Percentiles rank a stretch among this genome's conserved stretches.
Evolutionary conservation across 53 echinoderm and acorn worm genomes (phyloP).

Genomic region (Luidia sarsii): DNA sequence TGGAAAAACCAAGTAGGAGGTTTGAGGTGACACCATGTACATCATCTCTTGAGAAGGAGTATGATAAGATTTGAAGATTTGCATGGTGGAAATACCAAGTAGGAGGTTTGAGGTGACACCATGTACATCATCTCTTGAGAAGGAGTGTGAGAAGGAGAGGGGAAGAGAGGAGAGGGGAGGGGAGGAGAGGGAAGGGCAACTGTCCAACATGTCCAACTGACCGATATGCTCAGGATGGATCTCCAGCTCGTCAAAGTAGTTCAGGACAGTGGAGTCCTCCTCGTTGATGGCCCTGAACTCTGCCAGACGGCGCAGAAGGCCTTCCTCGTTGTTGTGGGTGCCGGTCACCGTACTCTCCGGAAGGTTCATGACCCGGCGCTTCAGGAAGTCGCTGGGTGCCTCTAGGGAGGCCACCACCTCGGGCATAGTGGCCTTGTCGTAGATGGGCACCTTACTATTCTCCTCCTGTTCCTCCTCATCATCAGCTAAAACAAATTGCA

Average conservation of each 20-base stretch:
- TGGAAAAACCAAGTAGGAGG: too few relatives aligned
- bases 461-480: conserved; percentile 98
- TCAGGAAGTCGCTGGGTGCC: conserved; percentile 86
- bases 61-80: too few relatives aligned
- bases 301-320: conserved; percentile 71
- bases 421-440: conserved; percentile 90
- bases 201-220: too few relatives aligned
- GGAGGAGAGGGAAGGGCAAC: too few relatives aligned
- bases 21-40: too few relatives aligned
- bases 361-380: conserved; percentile 95
- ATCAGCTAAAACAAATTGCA: conserved; percentile 70
- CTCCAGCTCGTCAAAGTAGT: conserved; percentile 99
- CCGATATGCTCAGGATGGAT: conserved; percentile 95
- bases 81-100: too few relatives aligned
- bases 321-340: conserved; percentile 98
- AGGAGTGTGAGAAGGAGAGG: too few relatives aligned
- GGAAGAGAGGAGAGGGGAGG: too few relatives aligned
- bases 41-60: too few relatives aligned
- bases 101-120: too few relatives aligned
- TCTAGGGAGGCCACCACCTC: conserved; percentile 92
- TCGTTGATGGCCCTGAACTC: conserved; percentile 92
- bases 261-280: conserved; percentile 94
- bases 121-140: too few relatives aligned
- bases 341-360: conserved; percentile 89
- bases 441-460: conserved; percentile 80